phyloP scores from a whole-genome alignment of 2,113 vertebrate species.

The Lipophrys pholis region DNA sequence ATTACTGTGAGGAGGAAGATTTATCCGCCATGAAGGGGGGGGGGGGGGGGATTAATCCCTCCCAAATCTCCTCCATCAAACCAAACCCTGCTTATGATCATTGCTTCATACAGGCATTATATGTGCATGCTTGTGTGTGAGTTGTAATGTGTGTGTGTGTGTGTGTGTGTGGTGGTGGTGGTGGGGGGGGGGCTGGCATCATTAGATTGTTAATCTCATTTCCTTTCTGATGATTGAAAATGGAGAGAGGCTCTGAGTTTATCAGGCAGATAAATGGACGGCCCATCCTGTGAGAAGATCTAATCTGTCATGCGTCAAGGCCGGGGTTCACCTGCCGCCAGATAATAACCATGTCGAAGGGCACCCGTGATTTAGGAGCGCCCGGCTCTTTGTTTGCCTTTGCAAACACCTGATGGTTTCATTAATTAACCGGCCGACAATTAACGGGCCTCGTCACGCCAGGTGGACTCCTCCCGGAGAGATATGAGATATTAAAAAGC shows the following conservation, averaged over 20 bases:
- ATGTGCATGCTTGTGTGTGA: slow-evolving; percentile 1
- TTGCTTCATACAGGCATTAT: slow-evolving; percentile 25
- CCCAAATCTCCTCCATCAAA: too few relatives aligned
- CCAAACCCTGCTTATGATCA: too few relatives aligned
- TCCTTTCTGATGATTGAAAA: slow-evolving; percentile 84
- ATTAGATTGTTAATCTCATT: slow-evolving; percentile 84
- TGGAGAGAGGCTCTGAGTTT: slow-evolving; percentile 80
- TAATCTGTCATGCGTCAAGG: slow-evolving; percentile 83
- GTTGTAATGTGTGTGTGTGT: slow-evolving; percentile 14
- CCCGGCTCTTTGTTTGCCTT: slow-evolving; percentile 82
- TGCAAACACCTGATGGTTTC: slow-evolving; percentile 81
- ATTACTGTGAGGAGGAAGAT: too few relatives aligned
- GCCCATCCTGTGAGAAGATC: slow-evolving; percentile 80
- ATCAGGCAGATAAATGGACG: slow-evolving; percentile 85
- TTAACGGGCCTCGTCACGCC: slow-evolving; percentile 69
- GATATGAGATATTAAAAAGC: slow-evolving; percentile 81
- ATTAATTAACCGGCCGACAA: slow-evolving; percentile 82
- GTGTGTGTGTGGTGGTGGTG: slow-evolving; percentile 6
- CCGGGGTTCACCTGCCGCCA: slow-evolving; percentile 75
- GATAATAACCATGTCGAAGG: slow-evolving; percentile 82
- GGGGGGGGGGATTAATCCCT: too few relatives aligned
- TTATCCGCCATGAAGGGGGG: too few relatives aligned
- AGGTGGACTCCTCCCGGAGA: slow-evolving; percentile 75
- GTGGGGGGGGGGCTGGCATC: slow-evolving; percentile 67
- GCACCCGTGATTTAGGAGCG: slow-evolving; percentile 73